Conservation (phyloP, 2,113 vertebrate genomes). For the Numida meleagris region DNA sequence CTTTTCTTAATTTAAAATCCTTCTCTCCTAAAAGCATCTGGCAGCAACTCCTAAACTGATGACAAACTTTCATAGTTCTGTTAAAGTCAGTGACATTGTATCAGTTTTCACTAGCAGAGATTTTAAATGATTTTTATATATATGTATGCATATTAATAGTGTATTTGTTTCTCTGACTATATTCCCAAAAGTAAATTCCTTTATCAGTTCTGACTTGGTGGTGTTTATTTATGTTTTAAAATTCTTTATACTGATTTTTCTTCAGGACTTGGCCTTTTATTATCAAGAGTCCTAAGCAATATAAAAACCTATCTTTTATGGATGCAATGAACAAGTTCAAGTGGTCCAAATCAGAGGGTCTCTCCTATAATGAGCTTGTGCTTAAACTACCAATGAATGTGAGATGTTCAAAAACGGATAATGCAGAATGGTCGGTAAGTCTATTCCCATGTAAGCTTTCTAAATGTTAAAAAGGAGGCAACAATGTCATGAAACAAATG, state of each 20-base stretch:
- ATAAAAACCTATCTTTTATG: conserved; percentile 88
- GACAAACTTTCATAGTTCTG: not conserved
- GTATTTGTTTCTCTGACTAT: not conserved
- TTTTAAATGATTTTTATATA: not conserved
- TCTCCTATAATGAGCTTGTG: conserved; percentile 85
- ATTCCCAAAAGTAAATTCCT: not conserved
- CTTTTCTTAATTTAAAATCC: not conserved
- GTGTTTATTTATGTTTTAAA: not conserved
- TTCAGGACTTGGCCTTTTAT: conserved; percentile 88
- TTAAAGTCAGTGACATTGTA: not conserved
- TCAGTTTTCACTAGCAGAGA: not conserved
- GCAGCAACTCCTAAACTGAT: not conserved
- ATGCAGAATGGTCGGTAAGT: conserved; percentile 88
- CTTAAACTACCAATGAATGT: conserved; percentile 83
- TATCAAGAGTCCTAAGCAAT: conserved; percentile 90
- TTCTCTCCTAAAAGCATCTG: not conserved
- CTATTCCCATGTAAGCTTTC: not conserved
- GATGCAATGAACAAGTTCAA: conserved; percentile 91
- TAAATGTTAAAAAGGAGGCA: not conserved
- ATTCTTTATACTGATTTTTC: not conserved
- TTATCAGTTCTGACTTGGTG: not conserved
- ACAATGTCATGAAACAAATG: not conserved
- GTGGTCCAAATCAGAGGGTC: conserved; percentile 84
- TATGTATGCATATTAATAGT: not conserved
- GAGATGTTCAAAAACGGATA: conserved; percentile 86